Base-by-base conservation (phyloP, 2,888 invertebrate genomes). In the Aleiodes testaceus region DNA sequence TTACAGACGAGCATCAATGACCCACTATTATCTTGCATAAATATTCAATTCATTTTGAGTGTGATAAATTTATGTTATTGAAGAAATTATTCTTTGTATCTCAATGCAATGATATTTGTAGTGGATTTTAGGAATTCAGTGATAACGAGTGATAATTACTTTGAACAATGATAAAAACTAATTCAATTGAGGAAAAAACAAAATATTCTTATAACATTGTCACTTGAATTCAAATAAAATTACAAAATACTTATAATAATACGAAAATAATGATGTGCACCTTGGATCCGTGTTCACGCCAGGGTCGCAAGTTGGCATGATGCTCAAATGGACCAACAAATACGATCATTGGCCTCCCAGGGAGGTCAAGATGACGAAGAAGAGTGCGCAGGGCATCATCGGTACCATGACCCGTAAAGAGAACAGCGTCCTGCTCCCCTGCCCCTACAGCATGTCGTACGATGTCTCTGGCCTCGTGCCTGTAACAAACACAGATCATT, bases 291-390 rank as follows among this genome's bases (percentile, higher is more conserved):
- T 91, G 90, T 84, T 96, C 95, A 78, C 92, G 91, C 97, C 96
- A 97, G 22, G 96, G 94, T 68, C 93, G 90, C 52, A 97, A 89
- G 86, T 92, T 93, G 69, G 92, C 92, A 84, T 93, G 92, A 82
- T 94, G 93, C 83, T 94, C 94, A 83, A 90, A 92, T 5, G 93
- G 92, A n/a, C 95, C 95, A 52, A 94, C 93, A 85, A 96, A 94
- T 26, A 96, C 92, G 16, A 92, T 89, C 68, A 92, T 91, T 22
- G 91, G 90, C 66, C 89, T 89, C 65, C 89, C 89, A 67, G 89
- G 88, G 52, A 95, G 90, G 78, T 92, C 89, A 77, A 95, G 88
- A 18, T 92, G 92, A 78, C 93, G 90, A 65, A 95, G 91, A 77
- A 96, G 90, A 84, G 95, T 92, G 79, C 93, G 92, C 74, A 96